These are phyloP conservation scores for Mesocricetus auratus DNA, from an alignment of 2,113 vertebrate species.

Conservation along the genomic window DNA sequence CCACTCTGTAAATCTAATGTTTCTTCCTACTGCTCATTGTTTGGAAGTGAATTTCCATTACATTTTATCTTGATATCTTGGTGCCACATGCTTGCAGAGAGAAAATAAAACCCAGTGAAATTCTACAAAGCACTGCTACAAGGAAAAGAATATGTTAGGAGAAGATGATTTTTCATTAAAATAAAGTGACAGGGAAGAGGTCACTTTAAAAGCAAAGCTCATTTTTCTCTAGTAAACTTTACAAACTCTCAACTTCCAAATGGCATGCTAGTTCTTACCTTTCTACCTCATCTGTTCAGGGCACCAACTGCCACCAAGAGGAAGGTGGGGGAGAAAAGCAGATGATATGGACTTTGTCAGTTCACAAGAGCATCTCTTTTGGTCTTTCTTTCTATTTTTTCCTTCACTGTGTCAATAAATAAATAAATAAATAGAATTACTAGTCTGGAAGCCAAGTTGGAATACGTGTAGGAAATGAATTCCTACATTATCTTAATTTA, in stretches of 20 bases:
- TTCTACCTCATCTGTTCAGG: constrained; percentile 70
- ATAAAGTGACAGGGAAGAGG: constrained; percentile 41
- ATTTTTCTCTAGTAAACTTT: constrained; percentile 75
- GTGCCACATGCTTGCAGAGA: constrained; percentile 27
- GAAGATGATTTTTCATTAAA: constrained; percentile 52
- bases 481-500: constrained; percentile 42
- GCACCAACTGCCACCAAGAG: constrained; percentile 1
- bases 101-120: constrained; percentile 10
- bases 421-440: not conserved
- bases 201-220: constrained; percentile 69
- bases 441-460: constrained; percentile 62
- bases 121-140: not conserved
- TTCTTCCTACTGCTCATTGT: constrained; percentile 1
- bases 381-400: constrained; percentile 13
- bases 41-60: constrained; percentile 14
- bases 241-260: constrained; percentile 73
- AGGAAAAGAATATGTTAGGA: constrained; percentile 64
- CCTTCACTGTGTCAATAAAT: not conserved
- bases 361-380: constrained; percentile 72
- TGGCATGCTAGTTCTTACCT: constrained; percentile 50
- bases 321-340: constrained; percentile 50
- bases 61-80: constrained; percentile 27
- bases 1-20: not conserved
- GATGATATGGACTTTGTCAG: constrained; percentile 35
- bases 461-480: constrained; percentile 66